Percentiles rank a stretch among this genome's conserved stretches.
Conservation (phyloP, 2,113 vertebrate species). For the Noturus placidus region DNA sequence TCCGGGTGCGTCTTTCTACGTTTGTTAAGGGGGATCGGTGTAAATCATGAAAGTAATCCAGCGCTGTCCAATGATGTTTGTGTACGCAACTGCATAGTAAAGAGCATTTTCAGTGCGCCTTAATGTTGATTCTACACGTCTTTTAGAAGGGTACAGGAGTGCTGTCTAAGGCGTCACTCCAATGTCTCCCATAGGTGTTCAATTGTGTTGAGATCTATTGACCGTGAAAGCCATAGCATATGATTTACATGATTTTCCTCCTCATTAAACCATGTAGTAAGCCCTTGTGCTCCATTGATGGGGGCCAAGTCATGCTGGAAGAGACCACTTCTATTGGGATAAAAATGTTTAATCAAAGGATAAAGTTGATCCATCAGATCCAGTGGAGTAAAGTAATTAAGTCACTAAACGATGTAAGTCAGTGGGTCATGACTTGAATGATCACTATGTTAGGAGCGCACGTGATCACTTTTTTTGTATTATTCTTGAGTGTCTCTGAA, state of each 20-base stretch:
- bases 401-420: neutral
- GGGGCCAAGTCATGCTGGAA: neutral
- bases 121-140: neutral
- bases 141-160: neutral
- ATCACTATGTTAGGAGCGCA: neutral
- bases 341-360: slow-evolving; percentile 5
- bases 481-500: neutral
- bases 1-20: no score
- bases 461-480: neutral
- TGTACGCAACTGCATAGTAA: no score
- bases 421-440: neutral
- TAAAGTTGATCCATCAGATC: neutral
- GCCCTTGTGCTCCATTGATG: neutral
- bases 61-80: no score
- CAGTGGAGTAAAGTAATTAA: neutral
- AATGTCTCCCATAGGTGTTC: neutral
- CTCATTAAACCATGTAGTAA: neutral
- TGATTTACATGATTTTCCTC: neutral
- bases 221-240: slow-evolving; percentile 7
- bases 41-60: no score
- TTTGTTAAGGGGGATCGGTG: no score
- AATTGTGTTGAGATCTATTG: neutral
- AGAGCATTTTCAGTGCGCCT: neutral
- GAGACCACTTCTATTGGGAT: neutral
- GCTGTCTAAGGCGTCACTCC: neutral